These are phyloP conservation scores for Phasianus colchicus DNA, from an alignment of 2,113 vertebrate genomes.

Conservation along the genomic window DNA sequence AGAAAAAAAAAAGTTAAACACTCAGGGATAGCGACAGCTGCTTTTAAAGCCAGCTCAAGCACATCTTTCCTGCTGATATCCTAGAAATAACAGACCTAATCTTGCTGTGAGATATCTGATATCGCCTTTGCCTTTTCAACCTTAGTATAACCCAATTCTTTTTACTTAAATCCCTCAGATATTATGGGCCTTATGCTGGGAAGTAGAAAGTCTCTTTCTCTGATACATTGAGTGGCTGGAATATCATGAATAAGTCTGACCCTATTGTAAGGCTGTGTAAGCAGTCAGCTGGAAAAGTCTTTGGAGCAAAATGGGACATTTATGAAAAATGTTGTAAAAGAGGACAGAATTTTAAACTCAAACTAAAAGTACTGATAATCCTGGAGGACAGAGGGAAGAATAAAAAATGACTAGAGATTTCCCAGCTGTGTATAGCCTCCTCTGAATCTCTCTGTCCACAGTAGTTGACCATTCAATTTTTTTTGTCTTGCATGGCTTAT, in stretches of 20 bases:
- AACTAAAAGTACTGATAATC: neutral
- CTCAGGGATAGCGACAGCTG: neutral
- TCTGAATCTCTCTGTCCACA: neutral
- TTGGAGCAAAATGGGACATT: neutral
- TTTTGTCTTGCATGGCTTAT: neutral
- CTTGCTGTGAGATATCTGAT: neutral
- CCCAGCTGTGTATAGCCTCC: neutral
- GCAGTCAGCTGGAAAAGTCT: neutral
- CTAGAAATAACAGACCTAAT: neutral
- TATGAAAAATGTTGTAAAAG: neutral
- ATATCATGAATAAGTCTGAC: accelerated
- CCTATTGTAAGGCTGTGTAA: neutral
- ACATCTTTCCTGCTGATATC: neutral
- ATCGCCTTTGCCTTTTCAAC: neutral
- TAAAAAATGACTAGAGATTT: neutral
- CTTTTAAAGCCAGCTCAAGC: neutral
- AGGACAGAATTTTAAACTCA: neutral
- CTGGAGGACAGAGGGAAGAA: neutral
- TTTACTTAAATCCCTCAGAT: neutral
- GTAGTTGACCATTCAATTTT: neutral
- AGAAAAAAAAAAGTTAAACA: neutral
- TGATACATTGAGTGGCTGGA: neutral
- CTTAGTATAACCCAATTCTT: neutral
- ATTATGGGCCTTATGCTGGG: neutral
- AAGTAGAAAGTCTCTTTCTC: neutral